Percentiles rank a stretch among this genome's conserved stretches.
phyloP scores from a whole-genome alignment of 2,888 invertebrate species.

The Candidula unifasciata region DNA sequence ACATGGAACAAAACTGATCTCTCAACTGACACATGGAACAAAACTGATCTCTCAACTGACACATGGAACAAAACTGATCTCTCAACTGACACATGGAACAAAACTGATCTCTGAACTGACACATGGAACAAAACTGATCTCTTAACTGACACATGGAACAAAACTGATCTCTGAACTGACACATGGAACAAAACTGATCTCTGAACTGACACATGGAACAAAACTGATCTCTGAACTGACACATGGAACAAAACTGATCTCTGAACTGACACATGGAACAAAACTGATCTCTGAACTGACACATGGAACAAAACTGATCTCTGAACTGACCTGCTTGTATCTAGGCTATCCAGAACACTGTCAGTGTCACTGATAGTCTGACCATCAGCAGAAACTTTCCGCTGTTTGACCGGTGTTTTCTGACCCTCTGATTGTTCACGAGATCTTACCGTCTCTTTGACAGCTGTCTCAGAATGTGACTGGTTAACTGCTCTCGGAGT shows the following conservation, averaged over 20 bases:
- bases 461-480: constrained; percentile 38
- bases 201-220: no score
- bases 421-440: neutral
- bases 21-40: no score
- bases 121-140: no score
- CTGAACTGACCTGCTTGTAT: neutral
- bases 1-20: no score
- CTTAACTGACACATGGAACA: no score
- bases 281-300: neutral
- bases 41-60: no score
- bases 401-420: constrained; percentile 54
- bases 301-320: neutral
- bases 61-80: no score
- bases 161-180: no score
- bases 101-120: no score
- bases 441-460: constrained; percentile 49
- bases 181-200: no score
- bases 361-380: constrained; percentile 39
- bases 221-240: no score
- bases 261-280: neutral
- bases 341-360: constrained; percentile 12
- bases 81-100: no score
- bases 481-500: constrained; percentile 45
- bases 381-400: neutral
- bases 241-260: neutral